These are phyloP conservation scores for Tolypeutes matacus DNA, from an alignment of 2,797 vertebrate species.

Conservation along the genomic window DNA sequence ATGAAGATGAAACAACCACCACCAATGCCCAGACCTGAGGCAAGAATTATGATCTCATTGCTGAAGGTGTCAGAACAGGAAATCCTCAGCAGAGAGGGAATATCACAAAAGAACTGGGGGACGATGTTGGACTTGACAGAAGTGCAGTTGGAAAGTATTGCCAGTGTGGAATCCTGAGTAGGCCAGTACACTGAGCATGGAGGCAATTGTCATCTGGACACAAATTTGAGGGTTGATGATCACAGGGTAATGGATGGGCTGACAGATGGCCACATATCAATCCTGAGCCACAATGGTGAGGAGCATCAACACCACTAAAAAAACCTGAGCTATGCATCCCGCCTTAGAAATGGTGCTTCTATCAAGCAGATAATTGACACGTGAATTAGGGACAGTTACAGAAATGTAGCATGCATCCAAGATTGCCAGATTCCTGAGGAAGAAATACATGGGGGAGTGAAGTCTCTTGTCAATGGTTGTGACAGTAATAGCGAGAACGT, in stretches of 20 bases:
- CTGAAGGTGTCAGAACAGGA: too few species aligned
- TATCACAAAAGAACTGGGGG: constrained; percentile 58
- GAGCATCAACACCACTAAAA: not conserved
- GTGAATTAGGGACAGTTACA: not conserved
- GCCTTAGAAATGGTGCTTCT: not conserved
- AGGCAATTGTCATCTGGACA: too few species aligned
- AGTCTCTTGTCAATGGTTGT: too few species aligned
- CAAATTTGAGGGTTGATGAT: not conserved
- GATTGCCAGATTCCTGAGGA: not conserved
- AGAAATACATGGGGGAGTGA: too few species aligned
- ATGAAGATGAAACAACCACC: constrained; percentile 53
- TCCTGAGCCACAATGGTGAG: constrained; percentile 6
- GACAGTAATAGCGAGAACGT: too few species aligned
- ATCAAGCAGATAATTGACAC: not conserved
- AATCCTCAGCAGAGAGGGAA: constrained; percentile 21
- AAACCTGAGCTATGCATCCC: not conserved
- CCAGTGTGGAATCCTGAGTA: constrained; percentile 26
- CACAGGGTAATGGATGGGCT: too few species aligned
- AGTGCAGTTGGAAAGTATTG: constrained; percentile 35
- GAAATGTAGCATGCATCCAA: not conserved
- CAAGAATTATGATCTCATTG: constrained; percentile 47
- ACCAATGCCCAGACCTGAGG: constrained; percentile 14
- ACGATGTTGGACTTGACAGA: too few species aligned
- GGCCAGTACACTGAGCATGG: not conserved
- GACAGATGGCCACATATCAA: too few species aligned